A percentile compares a stretch with the other conserved stretches of the same genome.
phyloP scores from a whole-genome alignment of 2,113 vertebrate species.

The Pseudolaguvia tuberculata region DNA sequence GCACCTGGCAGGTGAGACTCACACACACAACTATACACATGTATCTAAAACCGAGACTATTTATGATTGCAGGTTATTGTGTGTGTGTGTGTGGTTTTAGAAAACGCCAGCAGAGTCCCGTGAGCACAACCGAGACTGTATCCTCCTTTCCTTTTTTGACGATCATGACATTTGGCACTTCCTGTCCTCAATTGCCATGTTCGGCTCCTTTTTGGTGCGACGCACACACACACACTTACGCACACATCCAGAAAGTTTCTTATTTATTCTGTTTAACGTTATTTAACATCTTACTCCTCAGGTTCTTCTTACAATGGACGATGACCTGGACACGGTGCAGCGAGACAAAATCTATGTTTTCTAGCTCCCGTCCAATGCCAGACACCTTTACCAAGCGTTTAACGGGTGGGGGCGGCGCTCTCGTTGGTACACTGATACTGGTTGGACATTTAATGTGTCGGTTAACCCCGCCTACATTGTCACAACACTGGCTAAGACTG shows the following conservation, averaged over 20 bases:
- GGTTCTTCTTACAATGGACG: slow-evolving; percentile 93
- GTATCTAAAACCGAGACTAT: not conserved
- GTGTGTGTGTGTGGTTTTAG: slow-evolving; percentile 55
- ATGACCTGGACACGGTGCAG: slow-evolving; percentile 85
- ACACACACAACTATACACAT: not conserved
- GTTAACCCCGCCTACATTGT: not conserved
- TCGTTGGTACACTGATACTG: not conserved
- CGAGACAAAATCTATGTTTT: slow-evolving; percentile 97
- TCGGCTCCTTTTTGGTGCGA: slow-evolving; percentile 92
- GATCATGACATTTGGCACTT: slow-evolving; percentile 99
- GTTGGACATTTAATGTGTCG: slow-evolving; percentile 35
- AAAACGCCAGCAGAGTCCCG: slow-evolving; percentile 95
- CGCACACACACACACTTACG: not conserved
- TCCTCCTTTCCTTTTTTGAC: slow-evolving; percentile 91
- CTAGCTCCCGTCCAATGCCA: slow-evolving; percentile 46
- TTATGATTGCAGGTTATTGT: not conserved
- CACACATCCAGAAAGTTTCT: no score
- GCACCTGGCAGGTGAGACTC: slow-evolving; percentile 91
- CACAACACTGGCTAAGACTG: not conserved
- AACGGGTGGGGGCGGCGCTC: not conserved
- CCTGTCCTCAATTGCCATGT: slow-evolving; percentile 96
- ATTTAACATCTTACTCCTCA: slow-evolving; percentile 42
- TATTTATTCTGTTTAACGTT: not conserved
- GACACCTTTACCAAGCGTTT: not conserved
- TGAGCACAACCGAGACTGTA: slow-evolving; percentile 93